Evolutionary conservation across 2,113 vertebrate genomes (phyloP).

Genomic region (Gavialis gangeticus): DNA sequence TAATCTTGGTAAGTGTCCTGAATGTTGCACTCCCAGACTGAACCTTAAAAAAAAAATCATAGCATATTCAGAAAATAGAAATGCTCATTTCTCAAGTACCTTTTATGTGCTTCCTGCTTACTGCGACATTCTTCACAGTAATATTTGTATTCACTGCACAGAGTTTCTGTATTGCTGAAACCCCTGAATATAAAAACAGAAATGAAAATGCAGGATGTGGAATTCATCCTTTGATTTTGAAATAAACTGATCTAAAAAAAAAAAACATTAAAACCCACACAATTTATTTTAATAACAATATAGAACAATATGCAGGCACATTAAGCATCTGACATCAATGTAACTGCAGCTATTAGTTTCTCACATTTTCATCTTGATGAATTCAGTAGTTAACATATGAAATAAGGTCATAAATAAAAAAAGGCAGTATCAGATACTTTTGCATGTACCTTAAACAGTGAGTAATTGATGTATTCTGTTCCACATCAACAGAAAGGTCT

Average conservation of each 20-base stretch:
- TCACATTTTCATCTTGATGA: neutral
- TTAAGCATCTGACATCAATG: neutral
- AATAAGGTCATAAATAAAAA: neutral
- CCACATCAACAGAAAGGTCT: conserved; percentile 89
- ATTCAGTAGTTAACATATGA: neutral
- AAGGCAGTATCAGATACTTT: neutral
- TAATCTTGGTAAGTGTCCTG: neutral
- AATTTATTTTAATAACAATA: neutral
- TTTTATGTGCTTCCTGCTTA: conserved; percentile 90
- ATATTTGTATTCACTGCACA: conserved; percentile 89
- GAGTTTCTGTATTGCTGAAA: conserved; percentile 89
- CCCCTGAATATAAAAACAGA: conserved; percentile 72
- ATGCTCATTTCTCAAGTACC: conserved; percentile 63
- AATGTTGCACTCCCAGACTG: neutral
- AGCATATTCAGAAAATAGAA: neutral
- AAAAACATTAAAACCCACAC: neutral
- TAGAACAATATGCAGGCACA: neutral
- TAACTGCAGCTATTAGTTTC: neutral
- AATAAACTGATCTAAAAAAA: neutral
- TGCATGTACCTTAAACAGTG: conserved; percentile 84
- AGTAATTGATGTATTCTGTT: conserved; percentile 89
- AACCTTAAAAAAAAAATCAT: neutral
- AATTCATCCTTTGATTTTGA: neutral
- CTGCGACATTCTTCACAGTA: conserved; percentile 90
- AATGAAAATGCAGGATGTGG: conserved; percentile 3